Evolutionary conservation across 2,113 vertebrate genomes (phyloP).

Genomic region (Himantopus leucocephalus): DNA sequence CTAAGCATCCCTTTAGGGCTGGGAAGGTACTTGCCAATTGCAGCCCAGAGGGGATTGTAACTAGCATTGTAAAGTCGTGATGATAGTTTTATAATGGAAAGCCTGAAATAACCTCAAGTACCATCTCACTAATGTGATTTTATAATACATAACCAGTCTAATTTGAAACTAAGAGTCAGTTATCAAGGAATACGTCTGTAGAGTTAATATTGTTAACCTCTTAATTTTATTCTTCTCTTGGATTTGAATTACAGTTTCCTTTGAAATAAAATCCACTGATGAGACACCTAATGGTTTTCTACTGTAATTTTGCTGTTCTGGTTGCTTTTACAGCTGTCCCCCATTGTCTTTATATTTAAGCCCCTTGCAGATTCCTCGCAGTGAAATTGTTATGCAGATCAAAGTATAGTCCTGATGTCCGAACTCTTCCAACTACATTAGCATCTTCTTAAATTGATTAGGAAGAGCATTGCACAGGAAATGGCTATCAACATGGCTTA

Average conservation of each 20-base stretch:
- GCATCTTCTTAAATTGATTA: slow-evolving; percentile 5
- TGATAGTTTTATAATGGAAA: slow-evolving; percentile 12
- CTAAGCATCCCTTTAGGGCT: not conserved
- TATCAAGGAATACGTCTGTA: slow-evolving; percentile 41
- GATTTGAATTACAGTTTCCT: slow-evolving; percentile 53
- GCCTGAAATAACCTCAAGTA: slow-evolving; percentile 44
- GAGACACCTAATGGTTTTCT: slow-evolving; percentile 33
- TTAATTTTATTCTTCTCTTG: slow-evolving; percentile 53
- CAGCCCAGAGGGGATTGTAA: not conserved
- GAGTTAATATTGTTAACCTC: slow-evolving; percentile 48
- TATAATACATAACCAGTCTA: slow-evolving; percentile 24
- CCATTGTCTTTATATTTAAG: not conserved
- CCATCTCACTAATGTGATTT: not conserved
- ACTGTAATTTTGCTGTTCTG: slow-evolving; percentile 15
- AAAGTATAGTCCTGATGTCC: not conserved
- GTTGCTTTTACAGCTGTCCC: slow-evolving; percentile 20
- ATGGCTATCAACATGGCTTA: not conserved
- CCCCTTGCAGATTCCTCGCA: not conserved
- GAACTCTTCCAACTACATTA: not conserved
- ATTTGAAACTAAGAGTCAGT: slow-evolving; percentile 41
- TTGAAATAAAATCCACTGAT: slow-evolving; percentile 40
- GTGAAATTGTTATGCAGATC: not conserved
- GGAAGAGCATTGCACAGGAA: slow-evolving; percentile 1
- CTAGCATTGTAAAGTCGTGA: not conserved
- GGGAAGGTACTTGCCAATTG: slow-evolving; percentile 9